A percentile compares a stretch with the other conserved stretches of the same genome.
These are phyloP conservation scores for Collichthys lucidus DNA, from an alignment of 2,113 vertebrate species.

Conservation along the genomic window DNA sequence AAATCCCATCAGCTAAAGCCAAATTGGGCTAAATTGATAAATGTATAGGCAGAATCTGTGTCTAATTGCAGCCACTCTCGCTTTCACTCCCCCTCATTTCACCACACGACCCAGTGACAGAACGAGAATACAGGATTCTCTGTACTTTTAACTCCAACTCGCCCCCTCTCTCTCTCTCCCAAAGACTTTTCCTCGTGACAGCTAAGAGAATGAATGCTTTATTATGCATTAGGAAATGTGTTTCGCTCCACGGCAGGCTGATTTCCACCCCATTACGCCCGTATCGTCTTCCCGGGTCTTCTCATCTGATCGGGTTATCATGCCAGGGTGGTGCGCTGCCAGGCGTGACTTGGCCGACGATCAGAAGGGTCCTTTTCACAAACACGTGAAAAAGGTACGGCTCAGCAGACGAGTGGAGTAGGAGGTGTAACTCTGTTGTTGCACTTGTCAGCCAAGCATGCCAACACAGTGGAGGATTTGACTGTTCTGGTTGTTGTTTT, in stretches of 20 bases:
- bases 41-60: slow-evolving; percentile 21
- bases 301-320: slow-evolving; percentile 67
- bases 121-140: slow-evolving; percentile 66
- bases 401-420: slow-evolving; percentile 44
- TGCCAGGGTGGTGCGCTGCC: slow-evolving; percentile 52
- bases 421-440: slow-evolving; percentile 36
- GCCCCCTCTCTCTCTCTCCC: slow-evolving; percentile 32
- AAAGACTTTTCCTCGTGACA: slow-evolving; percentile 64
- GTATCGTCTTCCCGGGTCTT: slow-evolving; percentile 68
- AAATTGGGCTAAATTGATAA: slow-evolving; percentile 4
- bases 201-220: slow-evolving; percentile 70
- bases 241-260: slow-evolving; percentile 60
- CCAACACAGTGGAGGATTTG: slow-evolving; percentile 17
- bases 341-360: slow-evolving; percentile 58
- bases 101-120: slow-evolving; percentile 15
- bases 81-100: neutral
- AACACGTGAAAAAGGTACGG: slow-evolving; percentile 44
- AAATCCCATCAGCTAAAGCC: slow-evolving; percentile 11
- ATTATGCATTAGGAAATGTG: slow-evolving; percentile 70
- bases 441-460: slow-evolving; percentile 37
- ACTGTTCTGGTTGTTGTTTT: slow-evolving; percentile 34
- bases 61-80: slow-evolving; percentile 8
- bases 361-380: slow-evolving; percentile 49
- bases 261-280: slow-evolving; percentile 72
- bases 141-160: slow-evolving; percentile 63